These are phyloP conservation scores for Cyprinus carpio DNA, from an alignment of 2,113 vertebrate genomes.

Conservation along the genomic window DNA sequence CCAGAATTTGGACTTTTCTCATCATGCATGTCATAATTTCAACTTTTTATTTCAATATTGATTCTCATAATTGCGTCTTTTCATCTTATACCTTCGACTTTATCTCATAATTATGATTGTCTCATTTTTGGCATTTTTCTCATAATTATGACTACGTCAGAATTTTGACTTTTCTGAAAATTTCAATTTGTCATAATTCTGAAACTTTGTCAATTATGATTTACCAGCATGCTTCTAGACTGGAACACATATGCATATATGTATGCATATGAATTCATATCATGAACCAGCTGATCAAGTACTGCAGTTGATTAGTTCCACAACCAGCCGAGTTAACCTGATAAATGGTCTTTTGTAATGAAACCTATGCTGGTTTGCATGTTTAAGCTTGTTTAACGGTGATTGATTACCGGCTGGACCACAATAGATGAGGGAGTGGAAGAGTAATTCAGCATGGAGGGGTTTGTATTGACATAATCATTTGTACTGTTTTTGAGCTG, in stretches of 20 bases:
- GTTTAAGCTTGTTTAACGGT: conserved; percentile 59
- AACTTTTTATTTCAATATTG: too few relatives aligned
- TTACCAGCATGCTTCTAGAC: neutral
- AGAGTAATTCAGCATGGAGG: conserved; percentile 71
- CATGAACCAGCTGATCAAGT: neutral
- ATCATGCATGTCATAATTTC: too few relatives aligned
- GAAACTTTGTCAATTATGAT: neutral
- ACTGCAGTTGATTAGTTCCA: neutral
- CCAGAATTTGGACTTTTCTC: too few relatives aligned
- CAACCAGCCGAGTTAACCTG: conserved; percentile 9
- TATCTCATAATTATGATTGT: too few relatives aligned
- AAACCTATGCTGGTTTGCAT: conserved; percentile 39
- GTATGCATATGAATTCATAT: neutral
- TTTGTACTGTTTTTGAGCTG: conserved; percentile 65
- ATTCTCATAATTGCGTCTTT: too few relatives aligned
- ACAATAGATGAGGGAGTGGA: conserved; percentile 70
- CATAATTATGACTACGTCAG: too few relatives aligned
- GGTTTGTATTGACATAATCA: conserved; percentile 69
- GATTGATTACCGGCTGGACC: conserved; percentile 69
- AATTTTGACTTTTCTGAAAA: too few relatives aligned
- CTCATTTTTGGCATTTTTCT: too few relatives aligned
- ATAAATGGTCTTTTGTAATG: conserved; percentile 17
- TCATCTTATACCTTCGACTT: too few relatives aligned
- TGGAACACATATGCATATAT: too few relatives aligned
- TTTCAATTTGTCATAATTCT: too few relatives aligned